Percentiles rank a stretch among this genome's conserved stretches.
Conservation (phyloP, 2,888 invertebrate species). For the Adelphocoris suturalis region DNA sequence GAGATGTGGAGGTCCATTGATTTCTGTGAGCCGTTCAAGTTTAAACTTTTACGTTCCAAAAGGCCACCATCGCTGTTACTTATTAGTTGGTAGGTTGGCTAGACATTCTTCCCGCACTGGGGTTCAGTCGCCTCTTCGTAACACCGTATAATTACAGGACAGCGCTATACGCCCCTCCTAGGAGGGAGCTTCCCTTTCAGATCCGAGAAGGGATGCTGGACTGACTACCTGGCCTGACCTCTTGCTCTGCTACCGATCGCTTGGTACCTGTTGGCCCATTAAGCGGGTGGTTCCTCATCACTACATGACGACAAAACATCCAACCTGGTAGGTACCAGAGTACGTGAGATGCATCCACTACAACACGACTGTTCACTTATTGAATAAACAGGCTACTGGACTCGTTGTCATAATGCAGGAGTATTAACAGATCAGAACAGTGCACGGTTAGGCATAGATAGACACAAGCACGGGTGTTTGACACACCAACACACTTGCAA, state of each 20-base stretch:
- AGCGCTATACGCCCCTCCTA: slow-evolving; percentile 2
- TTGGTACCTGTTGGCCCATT: slow-evolving; percentile 24
- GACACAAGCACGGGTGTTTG: no score
- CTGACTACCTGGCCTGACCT: slow-evolving; percentile 26
- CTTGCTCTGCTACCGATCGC: slow-evolving; percentile 20
- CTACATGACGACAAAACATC: slow-evolving; percentile 8
- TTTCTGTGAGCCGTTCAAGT: no score
- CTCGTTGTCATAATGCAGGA: no score
- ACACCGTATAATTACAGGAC: slow-evolving; percentile 32
- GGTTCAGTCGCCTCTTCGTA: not conserved
- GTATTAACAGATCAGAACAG: no score
- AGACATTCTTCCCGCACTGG: not conserved
- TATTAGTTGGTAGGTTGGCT: no score
- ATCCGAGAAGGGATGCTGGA: not conserved
- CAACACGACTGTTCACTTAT: not conserved
- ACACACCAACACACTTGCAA: no score
- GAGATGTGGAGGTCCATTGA: no score
- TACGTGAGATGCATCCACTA: slow-evolving; percentile 22
- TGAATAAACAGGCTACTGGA: not conserved
- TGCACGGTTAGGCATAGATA: no score
- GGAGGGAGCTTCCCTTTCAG: slow-evolving; percentile 9
- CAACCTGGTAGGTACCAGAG: not conserved
- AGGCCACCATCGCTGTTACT: no score
- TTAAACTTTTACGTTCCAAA: no score
- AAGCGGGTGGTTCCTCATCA: slow-evolving; percentile 12